Evolutionary conservation across 2,888 invertebrate genomes (phyloP).

Genomic region (Acronicta aceris): DNA sequence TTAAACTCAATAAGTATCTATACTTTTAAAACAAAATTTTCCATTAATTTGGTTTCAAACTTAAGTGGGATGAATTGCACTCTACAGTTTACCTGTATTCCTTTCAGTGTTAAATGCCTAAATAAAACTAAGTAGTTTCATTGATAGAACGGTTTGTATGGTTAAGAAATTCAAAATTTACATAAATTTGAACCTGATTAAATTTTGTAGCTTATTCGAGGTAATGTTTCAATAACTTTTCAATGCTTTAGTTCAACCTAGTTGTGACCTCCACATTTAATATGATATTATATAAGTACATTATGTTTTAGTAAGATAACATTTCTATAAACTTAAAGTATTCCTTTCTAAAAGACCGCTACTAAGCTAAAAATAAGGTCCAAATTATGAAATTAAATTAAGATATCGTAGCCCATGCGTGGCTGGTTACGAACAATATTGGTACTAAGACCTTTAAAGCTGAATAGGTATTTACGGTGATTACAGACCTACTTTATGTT

Average conservation of each 20-base stretch:
- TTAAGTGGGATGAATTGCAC: background rate
- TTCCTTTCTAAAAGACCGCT: background rate
- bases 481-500: background rate
- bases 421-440: background rate
- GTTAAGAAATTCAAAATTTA: no score
- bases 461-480: background rate
- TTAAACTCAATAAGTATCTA: conserved; percentile 14
- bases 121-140: no score
- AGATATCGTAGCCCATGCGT: background rate
- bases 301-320: background rate
- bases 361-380: background rate
- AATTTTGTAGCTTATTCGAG: no score
- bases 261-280: no score
- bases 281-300: background rate
- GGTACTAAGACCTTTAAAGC: background rate
- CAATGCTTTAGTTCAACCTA: no score
- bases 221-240: no score
- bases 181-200: no score
- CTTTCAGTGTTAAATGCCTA: background rate
- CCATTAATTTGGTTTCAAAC: background rate
- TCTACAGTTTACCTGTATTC: background rate
- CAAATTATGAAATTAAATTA: background rate
- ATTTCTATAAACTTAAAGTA: background rate
- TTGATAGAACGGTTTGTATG: no score
- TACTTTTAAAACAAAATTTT: background rate